Evolutionary conservation across 2,888 invertebrate species (phyloP).

Genomic region (Drosophila anomalata): DNA sequence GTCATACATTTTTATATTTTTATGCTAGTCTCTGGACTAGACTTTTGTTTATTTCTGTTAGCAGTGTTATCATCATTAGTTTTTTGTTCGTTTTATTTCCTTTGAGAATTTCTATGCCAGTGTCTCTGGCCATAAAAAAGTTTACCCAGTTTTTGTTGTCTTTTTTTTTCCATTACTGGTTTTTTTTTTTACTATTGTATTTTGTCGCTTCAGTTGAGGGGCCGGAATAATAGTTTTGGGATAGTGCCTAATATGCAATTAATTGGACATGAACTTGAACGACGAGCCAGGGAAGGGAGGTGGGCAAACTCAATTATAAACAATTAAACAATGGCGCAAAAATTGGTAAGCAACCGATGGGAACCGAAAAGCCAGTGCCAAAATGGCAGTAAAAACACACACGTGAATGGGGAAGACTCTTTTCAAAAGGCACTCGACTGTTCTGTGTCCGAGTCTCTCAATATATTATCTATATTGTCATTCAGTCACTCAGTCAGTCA

Average conservation of each 20-base stretch:
- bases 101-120: constrained; percentile 38
- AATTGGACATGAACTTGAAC: constrained; percentile 55
- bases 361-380: constrained; percentile 32
- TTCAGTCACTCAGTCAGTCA: constrained; percentile 12
- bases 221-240: constrained; percentile 34
- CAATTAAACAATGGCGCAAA: constrained; percentile 54
- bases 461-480: constrained; percentile 8
- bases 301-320: constrained; percentile 19
- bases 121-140: constrained; percentile 31
- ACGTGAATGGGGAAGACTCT: constrained; percentile 21
- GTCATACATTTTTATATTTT: constrained; percentile 11
- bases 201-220: constrained; percentile 37
- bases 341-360: constrained; percentile 50
- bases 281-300: not conserved
- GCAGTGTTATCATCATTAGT: constrained; percentile 19
- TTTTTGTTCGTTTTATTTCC: constrained; percentile 13
- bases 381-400: constrained; percentile 2
- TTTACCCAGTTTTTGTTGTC: constrained; percentile 23
- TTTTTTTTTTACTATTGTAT: constrained; percentile 4
- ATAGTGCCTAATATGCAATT: constrained; percentile 62
- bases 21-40: not conserved
- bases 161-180: constrained; percentile 10
- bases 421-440: not conserved
- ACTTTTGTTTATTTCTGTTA: not conserved
- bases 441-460: constrained; percentile 24